phyloP scores from a whole-genome alignment of 2,797 vertebrate species.

The Propithecus perrieri region DNA sequence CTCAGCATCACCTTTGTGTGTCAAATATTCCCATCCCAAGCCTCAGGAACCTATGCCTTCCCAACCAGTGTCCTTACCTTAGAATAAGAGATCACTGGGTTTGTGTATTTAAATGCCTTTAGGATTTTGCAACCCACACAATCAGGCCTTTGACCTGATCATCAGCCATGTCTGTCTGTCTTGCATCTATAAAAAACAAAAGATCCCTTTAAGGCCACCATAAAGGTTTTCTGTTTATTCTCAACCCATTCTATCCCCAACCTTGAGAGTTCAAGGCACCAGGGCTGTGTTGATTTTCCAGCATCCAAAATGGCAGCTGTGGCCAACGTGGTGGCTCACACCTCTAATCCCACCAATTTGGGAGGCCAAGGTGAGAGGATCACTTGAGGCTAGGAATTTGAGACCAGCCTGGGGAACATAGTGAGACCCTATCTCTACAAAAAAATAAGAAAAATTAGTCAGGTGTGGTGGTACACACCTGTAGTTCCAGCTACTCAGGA shows the following conservation, averaged over 20 bases:
- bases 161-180: neutral
- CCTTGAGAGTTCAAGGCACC: neutral
- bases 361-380: neutral
- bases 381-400: neutral
- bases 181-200: slow-evolving; percentile 54
- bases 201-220: slow-evolving; percentile 4
- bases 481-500: too few relatives aligned
- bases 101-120: neutral
- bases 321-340: rapidly evolving
- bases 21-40: neutral
- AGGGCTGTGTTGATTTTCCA: neutral
- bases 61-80: slow-evolving; percentile 24
- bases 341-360: neutral
- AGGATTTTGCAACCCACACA: neutral
- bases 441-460: too few relatives aligned
- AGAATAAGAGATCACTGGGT: neutral
- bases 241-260: neutral
- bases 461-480: too few relatives aligned
- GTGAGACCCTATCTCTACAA: neutral
- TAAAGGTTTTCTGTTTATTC: neutral
- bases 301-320: neutral
- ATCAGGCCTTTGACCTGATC: slow-evolving; percentile 1
- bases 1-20: neutral
- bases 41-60: neutral
- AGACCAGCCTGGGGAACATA: neutral